These are phyloP conservation scores for Amblyteles armatorius DNA, from an alignment of 2,888 invertebrate species.

Conservation along the genomic window DNA sequence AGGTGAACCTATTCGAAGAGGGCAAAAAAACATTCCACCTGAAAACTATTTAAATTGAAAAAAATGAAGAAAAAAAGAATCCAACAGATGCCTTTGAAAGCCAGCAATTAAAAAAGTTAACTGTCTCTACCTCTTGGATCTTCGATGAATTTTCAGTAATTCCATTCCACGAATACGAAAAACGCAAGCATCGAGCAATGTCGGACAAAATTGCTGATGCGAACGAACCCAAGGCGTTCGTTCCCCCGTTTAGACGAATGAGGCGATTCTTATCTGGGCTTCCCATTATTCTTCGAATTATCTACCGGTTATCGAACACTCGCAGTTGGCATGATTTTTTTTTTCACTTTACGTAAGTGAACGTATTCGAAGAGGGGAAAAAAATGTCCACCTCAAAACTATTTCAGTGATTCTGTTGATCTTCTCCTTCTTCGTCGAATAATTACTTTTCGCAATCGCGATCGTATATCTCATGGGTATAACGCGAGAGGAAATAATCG, in stretches of 20 bases:
- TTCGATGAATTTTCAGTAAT: neutral
- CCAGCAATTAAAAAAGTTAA: neutral
- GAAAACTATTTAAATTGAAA: neutral
- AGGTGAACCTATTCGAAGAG: no score
- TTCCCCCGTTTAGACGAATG: neutral
- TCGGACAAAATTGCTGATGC: neutral
- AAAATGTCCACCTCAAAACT: conserved; percentile 9
- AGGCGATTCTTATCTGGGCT: conserved; percentile 27
- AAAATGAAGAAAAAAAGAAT: neutral
- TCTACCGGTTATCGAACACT: conserved; percentile 25
- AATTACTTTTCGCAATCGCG: neutral
- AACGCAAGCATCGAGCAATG: neutral
- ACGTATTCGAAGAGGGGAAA: neutral
- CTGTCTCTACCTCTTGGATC: neutral
- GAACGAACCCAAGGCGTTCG: conserved; percentile 2
- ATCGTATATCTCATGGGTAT: neutral
- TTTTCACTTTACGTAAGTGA: conserved; percentile 10
- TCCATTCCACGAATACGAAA: conserved; percentile 19
- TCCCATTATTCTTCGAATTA: conserved; percentile 12
- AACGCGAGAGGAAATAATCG: no score
- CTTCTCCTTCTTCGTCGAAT: neutral
- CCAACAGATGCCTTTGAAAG: neutral
- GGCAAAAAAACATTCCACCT: no score
- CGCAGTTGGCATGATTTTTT: neutral
- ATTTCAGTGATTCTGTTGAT: neutral